Percentiles rank a stretch among this genome's conserved stretches.
Conservation (phyloP, 2,113 vertebrate species). For the Nansenia antarctica region DNA sequence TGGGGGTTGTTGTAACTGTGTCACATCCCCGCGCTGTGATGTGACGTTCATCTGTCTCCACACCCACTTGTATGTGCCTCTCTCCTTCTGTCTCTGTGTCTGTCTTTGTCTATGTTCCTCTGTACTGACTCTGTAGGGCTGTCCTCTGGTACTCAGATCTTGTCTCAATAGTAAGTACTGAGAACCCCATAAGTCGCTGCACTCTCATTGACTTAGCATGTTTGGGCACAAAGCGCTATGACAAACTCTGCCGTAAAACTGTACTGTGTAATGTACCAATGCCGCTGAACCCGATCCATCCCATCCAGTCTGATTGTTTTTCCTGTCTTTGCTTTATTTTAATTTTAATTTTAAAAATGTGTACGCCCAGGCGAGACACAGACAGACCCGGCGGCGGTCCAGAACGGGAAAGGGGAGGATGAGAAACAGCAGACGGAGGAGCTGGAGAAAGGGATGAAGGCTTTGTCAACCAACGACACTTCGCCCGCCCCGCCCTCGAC, state of each 20-base stretch:
- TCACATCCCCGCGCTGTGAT: slow-evolving; percentile 56
- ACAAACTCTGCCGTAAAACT: slow-evolving; percentile 21
- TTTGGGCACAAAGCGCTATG: slow-evolving; percentile 29
- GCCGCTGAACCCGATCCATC: neutral
- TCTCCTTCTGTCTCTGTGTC: slow-evolving; percentile 67
- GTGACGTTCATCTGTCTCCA: slow-evolving; percentile 50
- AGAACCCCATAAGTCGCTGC: slow-evolving; percentile 57
- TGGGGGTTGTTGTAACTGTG: slow-evolving; percentile 19
- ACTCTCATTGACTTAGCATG: slow-evolving; percentile 57
- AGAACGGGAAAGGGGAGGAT: slow-evolving; percentile 85
- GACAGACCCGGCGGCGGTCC: slow-evolving; percentile 60
- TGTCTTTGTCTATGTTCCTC: slow-evolving; percentile 69
- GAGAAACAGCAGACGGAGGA: slow-evolving; percentile 73
- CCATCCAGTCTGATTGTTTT: neutral
- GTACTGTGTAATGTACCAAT: neutral
- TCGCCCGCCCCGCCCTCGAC: slow-evolving; percentile 75
- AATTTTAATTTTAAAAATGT: slow-evolving; percentile 37
- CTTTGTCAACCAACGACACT: slow-evolving; percentile 76
- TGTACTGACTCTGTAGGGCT: slow-evolving; percentile 79
- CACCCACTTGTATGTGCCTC: slow-evolving; percentile 50
- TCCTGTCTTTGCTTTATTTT: slow-evolving; percentile 23
- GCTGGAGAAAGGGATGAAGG: slow-evolving; percentile 82
- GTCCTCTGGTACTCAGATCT: slow-evolving; percentile 83
- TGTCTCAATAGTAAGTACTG: slow-evolving; percentile 90
- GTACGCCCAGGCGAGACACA: slow-evolving; percentile 68